Evolutionary conservation across 2,113 vertebrate genomes (phyloP).

Genomic region (Sapajus apella): DNA sequence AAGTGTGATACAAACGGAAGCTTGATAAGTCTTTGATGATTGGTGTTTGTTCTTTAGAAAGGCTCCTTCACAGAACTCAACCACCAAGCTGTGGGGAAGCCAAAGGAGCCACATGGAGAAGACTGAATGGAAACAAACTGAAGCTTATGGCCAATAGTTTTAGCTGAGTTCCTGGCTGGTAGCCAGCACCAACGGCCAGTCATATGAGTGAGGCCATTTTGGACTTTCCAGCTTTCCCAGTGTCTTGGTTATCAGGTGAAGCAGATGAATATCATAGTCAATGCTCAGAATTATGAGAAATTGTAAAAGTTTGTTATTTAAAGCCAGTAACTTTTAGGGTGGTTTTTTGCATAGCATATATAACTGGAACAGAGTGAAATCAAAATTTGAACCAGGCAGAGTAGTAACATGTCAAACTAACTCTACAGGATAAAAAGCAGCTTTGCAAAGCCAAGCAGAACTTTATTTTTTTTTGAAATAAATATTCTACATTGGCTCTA

Average conservation of each 20-base stretch:
- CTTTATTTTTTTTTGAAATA: background rate
- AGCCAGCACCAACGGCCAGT: background rate
- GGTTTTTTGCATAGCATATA: background rate
- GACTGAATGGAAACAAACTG: background rate
- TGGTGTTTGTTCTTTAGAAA: background rate
- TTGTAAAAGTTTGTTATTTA: background rate
- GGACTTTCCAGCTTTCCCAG: background rate
- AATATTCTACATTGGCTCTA: background rate
- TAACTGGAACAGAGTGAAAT: background rate
- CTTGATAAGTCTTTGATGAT: background rate
- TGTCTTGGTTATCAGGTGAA: background rate
- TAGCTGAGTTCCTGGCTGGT: background rate
- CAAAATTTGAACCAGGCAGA: background rate
- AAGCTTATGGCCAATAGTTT: background rate
- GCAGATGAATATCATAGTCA: background rate
- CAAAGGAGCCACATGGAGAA: conserved; percentile 23
- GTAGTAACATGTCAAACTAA: background rate
- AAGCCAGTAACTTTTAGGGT: background rate
- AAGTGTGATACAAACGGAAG: background rate
- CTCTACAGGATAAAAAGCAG: background rate
- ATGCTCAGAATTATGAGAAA: background rate
- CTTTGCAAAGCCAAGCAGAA: background rate
- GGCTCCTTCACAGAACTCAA: background rate
- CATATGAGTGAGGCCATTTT: background rate
- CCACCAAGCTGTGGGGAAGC: conserved; percentile 5